These are phyloP conservation scores for Candoia aspera DNA, from an alignment of 2,113 vertebrate species.

Conservation along the genomic window DNA sequence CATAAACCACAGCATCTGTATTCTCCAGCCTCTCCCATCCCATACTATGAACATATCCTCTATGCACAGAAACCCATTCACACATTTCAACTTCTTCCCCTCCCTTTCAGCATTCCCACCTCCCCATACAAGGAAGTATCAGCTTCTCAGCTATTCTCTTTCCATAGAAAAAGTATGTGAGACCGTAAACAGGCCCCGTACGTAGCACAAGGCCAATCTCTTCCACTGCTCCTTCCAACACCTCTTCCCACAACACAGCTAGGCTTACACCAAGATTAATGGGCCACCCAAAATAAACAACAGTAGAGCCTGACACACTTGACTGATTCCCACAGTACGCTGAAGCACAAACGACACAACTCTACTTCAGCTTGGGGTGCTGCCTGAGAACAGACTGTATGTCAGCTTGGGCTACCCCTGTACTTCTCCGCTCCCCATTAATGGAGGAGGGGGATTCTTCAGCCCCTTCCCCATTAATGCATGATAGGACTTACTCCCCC, in stretches of 20 bases:
- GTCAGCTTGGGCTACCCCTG: not conserved
- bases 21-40: not conserved
- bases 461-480: not conserved
- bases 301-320: not conserved
- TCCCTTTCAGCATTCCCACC: not conserved
- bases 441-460: not conserved
- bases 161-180: not conserved
- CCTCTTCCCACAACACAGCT: not conserved
- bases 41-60: not conserved
- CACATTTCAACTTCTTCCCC: not conserved
- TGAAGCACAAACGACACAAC: not conserved
- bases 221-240: not conserved
- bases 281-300: not conserved
- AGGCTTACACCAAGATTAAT: not conserved
- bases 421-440: not conserved
- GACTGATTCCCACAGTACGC: not conserved
- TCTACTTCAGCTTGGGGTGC: not conserved
- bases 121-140: not conserved
- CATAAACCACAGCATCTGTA: not conserved
- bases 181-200: too few relatives aligned
- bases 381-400: not conserved
- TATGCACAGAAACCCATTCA: not conserved
- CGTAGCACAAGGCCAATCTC: not conserved
- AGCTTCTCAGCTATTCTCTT: not conserved
- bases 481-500: not conserved